These are phyloP conservation scores for Flexamia atlantica DNA, from an alignment of 2,888 invertebrate genomes.

Conservation along the genomic window DNA sequence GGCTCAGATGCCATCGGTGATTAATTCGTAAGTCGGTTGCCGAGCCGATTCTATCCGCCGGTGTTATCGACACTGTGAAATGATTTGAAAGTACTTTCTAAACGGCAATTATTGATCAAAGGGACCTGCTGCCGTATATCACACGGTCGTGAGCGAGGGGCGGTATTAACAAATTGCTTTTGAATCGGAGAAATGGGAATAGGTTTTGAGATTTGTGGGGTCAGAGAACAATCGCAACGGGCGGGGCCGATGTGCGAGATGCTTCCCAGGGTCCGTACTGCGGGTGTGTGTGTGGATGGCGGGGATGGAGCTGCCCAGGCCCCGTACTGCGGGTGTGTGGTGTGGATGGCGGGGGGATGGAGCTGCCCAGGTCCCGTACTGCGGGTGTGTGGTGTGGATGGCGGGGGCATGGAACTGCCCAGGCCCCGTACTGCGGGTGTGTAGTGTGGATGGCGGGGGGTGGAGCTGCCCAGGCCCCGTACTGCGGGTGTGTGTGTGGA, in stretches of 20 bases:
- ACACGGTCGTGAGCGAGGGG: slow-evolving; percentile 51
- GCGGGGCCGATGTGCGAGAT: slow-evolving; percentile 31
- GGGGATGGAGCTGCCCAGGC: background rate
- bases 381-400: background rate
- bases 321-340: background rate
- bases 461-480: background rate
- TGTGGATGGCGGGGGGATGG: background rate
- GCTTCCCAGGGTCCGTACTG: slow-evolving; percentile 32
- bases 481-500: background rate
- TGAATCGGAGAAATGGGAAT: slow-evolving; percentile 64
- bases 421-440: background rate
- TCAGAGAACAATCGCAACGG: slow-evolving; percentile 61
- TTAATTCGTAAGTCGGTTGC: slow-evolving; percentile 59
- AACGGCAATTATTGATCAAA: slow-evolving; percentile 59
- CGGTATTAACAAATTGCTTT: slow-evolving; percentile 63
- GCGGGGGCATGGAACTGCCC: background rate
- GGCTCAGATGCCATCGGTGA: slow-evolving; percentile 36
- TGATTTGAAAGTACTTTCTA: slow-evolving; percentile 62
- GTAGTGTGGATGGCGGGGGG: background rate
- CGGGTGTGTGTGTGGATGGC: background rate
- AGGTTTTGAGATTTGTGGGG: slow-evolving; percentile 62
- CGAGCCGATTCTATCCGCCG: slow-evolving; percentile 48
- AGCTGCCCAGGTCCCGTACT: slow-evolving; percentile 10
- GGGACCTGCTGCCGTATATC: slow-evolving; percentile 58
- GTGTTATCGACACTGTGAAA: slow-evolving; percentile 60